Conservation (phyloP, 1,140 invertebrate genomes). For the Pemphigus obesinymphae region DNA sequence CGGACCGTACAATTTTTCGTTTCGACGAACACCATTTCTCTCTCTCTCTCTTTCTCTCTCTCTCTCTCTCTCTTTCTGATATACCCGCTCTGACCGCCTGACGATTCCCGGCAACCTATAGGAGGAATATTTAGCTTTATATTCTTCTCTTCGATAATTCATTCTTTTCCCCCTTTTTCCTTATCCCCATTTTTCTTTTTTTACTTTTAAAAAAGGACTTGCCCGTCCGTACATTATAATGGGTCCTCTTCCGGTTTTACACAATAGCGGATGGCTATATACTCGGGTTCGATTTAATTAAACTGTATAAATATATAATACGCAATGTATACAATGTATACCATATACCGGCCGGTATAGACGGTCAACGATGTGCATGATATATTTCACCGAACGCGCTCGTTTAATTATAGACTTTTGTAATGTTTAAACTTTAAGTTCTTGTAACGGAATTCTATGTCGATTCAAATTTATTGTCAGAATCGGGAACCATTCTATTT, state of each 20-base stretch:
- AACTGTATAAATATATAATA: neutral
- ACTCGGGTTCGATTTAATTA: conserved; percentile 27
- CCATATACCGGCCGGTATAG: neutral
- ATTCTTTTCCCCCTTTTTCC: conserved; percentile 4
- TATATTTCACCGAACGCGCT: too few relatives aligned
- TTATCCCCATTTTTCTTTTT: neutral
- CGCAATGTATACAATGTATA: neutral
- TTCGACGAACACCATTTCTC: neutral
- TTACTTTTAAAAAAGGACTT: neutral
- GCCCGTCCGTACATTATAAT: conserved; percentile 25
- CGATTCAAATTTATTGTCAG: too few relatives aligned
- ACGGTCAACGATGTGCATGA: neutral
- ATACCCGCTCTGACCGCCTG: neutral
- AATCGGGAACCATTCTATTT: too few relatives aligned
- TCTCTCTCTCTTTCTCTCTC: too few relatives aligned
- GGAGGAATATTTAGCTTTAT: neutral
- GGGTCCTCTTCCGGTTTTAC: conserved; percentile 15
- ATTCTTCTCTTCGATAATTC: conserved; percentile 20
- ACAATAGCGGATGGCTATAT: conserved; percentile 24
- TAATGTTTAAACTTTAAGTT: too few relatives aligned
- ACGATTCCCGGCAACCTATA: neutral
- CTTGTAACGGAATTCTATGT: too few relatives aligned
- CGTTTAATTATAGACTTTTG: too few relatives aligned
- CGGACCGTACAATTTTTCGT: conserved; percentile 32
- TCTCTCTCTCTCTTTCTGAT: too few relatives aligned